Evolutionary conservation across 2,113 vertebrate genomes (phyloP).

Genomic region (Bombycilla garrulus): DNA sequence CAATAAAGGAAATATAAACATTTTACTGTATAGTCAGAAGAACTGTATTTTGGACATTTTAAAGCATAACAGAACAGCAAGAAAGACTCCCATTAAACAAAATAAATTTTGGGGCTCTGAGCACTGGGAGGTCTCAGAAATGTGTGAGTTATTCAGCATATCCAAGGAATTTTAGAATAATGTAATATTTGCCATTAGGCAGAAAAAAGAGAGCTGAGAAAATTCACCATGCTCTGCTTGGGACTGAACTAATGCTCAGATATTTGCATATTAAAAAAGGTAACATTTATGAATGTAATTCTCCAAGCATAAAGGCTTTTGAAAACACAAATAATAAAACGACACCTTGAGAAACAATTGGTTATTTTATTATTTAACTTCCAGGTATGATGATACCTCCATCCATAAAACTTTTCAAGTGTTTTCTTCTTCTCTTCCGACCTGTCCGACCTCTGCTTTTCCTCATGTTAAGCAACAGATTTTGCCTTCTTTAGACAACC

Average conservation of each 20-base stretch:
- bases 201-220: background rate
- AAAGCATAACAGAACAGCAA: background rate
- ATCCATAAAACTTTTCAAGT: background rate
- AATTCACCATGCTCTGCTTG: background rate
- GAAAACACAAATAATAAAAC: background rate
- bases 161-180: background rate
- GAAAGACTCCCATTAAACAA: background rate
- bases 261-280: background rate
- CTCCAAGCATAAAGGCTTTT: background rate
- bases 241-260: background rate
- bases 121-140: background rate
- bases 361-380: background rate
- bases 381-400: conserved; percentile 51
- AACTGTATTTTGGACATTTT: background rate
- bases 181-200: background rate
- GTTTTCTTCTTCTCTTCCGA: conserved; percentile 65
- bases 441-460: conserved; percentile 70
- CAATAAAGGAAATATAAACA: background rate
- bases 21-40: background rate
- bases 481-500: background rate
- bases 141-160: background rate
- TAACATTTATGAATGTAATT: background rate
- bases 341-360: background rate
- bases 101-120: background rate
- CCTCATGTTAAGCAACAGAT: conserved; percentile 48